Base-by-base conservation (phyloP, 1,140 invertebrate species). In the Papilio xuthus region DNA sequence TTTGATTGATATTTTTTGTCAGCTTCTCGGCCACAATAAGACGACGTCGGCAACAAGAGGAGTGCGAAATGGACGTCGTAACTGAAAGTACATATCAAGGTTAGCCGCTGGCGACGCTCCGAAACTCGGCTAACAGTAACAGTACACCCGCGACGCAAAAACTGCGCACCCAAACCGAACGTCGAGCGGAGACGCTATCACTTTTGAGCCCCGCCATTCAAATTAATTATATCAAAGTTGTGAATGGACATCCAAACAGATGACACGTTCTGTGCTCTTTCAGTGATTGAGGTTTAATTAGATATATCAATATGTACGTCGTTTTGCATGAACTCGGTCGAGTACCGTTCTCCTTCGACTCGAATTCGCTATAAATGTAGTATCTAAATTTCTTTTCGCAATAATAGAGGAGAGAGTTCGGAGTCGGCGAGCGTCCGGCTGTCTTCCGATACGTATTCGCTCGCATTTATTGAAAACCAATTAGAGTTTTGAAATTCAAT, bases 1-100 rank as follows among this genome's bases (percentile, higher is more conserved):
- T 92, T 93, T 94, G 92, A 94, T 94, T 94, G 92, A 93, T 94
- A 94, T 94, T 94, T 94, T 94, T 94, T 94, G 90, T 93, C 85
- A 89, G 88, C 85, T 86, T 89, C 88, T 92, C 88, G 88, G 88
- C 86, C 90, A 93, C 91, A 93, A 94, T 92, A 90, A 94, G 89
- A 92, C 89, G 91, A 93, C 86, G 89, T 86, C 84, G 86, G 85
- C 90, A 92, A 93, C 90, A 91, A 92, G 92, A 94, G 86, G 84
- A 91, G 90, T 92, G 91, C 92, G 85, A 92, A 94, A 94, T 92
- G 85, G 89, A 87, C 86, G 82, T 87, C 89, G 92, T 91, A 93
- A 92, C 91, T 91, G 90, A 92, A 92, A 93, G 90, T 92, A 86
- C 86, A 88, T 83, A 94, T 91, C 90, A 93, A 93, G 92, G 92